These are phyloP conservation scores for Exephanes ischioxanthus DNA, from an alignment of 2,888 invertebrate species.

Conservation along the genomic window DNA sequence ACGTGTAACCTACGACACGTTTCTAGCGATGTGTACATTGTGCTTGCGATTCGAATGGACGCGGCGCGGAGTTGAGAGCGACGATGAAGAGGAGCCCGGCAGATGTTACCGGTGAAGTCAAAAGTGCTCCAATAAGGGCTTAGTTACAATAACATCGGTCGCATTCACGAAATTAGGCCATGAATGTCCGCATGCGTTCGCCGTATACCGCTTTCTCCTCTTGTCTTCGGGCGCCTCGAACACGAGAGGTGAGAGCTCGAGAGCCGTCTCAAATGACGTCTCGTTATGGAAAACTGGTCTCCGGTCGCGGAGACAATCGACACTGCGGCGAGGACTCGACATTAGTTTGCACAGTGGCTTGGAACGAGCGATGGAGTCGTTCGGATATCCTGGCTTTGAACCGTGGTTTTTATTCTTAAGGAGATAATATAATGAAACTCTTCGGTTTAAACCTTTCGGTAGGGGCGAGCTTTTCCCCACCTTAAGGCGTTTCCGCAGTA, in stretches of 20 bases:
- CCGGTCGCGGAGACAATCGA: slow-evolving; percentile 42
- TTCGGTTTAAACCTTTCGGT: neutral
- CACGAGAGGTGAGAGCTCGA: neutral
- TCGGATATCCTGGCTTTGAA: neutral
- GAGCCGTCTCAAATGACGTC: slow-evolving; percentile 37
- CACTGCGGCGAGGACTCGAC: slow-evolving; percentile 20
- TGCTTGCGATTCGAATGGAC: slow-evolving; percentile 38
- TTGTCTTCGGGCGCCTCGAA: slow-evolving; percentile 17
- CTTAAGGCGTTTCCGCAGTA: neutral
- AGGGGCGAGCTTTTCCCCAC: neutral
- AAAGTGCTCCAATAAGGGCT: slow-evolving; percentile 81
- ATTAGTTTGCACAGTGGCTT: neutral
- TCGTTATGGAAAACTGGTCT: slow-evolving; percentile 53
- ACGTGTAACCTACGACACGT: slow-evolving; percentile 29
- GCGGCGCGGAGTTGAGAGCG: slow-evolving; percentile 52
- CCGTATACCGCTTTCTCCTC: slow-evolving; percentile 16
- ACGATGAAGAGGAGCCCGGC: slow-evolving; percentile 71
- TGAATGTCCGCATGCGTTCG: slow-evolving; percentile 63
- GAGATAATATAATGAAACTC: neutral
- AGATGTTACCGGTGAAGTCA: slow-evolving; percentile 82
- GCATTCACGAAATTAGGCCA: slow-evolving; percentile 75
- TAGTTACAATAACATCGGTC: slow-evolving; percentile 77
- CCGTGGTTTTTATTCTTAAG: slow-evolving; percentile 15
- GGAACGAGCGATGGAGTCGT: neutral
- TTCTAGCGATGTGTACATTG: neutral